These are phyloP conservation scores for Phaenicophaeus curvirostris DNA, from an alignment of 2,797 vertebrate species.

Conservation along the genomic window DNA sequence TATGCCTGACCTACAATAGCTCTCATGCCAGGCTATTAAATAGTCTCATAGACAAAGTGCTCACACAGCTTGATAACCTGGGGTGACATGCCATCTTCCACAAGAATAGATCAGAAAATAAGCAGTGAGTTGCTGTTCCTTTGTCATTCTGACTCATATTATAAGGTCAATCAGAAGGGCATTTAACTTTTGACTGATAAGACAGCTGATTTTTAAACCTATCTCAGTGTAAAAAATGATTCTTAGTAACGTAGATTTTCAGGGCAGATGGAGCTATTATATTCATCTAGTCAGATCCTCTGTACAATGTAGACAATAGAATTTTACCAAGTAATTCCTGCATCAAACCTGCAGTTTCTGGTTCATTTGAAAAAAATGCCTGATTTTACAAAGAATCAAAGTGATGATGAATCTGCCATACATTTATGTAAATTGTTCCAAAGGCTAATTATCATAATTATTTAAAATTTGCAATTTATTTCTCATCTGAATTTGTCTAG, in stretches of 20 bases:
- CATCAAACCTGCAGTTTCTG: constrained; percentile 57
- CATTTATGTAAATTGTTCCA: constrained; percentile 28
- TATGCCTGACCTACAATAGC: not conserved
- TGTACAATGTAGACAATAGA: constrained; percentile 48
- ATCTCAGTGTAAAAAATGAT: not conserved
- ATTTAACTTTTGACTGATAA: constrained; percentile 39
- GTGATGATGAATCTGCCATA: constrained; percentile 53
- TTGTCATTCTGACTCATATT: constrained; percentile 25
- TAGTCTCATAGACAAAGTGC: not conserved
- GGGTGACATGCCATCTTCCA: not conserved
- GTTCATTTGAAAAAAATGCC: constrained; percentile 45
- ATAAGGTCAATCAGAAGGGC: constrained; percentile 43
- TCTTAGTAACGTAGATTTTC: constrained; percentile 19
- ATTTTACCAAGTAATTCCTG: constrained; percentile 44
- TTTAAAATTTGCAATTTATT: constrained; percentile 59
- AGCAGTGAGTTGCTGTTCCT: not conserved
- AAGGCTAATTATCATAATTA: constrained; percentile 54
- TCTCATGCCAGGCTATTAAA: not conserved
- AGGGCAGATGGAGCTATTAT: constrained; percentile 45
- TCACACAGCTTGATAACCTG: not conserved
- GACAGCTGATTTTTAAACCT: constrained; percentile 3
- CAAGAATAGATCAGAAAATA: not conserved
- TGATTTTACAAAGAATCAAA: constrained; percentile 41
- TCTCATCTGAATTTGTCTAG: constrained; percentile 52
- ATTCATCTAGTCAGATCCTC: constrained; percentile 50